These are phyloP conservation scores for Scolanthus callimorphus DNA, from an alignment of 92 coral and sea anemone species.

Conservation along the genomic window DNA sequence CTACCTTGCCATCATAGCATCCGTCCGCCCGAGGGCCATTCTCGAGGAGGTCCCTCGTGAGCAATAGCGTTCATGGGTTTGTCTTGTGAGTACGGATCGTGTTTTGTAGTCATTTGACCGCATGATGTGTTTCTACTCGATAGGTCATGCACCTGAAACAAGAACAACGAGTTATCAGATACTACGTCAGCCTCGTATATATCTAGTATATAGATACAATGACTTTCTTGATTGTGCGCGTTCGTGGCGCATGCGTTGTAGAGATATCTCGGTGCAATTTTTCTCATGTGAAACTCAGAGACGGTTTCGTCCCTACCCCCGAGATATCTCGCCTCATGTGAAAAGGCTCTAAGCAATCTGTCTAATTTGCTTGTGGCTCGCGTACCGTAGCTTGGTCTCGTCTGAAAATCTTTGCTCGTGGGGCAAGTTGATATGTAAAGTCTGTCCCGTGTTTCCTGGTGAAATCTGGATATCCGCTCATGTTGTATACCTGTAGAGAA, in stretches of 20 bases:
- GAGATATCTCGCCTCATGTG: too few species aligned
- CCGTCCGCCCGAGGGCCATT: constrained; percentile 43
- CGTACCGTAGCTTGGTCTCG: too few species aligned
- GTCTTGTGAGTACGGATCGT: constrained; percentile 63
- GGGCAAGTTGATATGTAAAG: constrained; percentile 61
- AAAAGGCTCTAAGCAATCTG: too few species aligned
- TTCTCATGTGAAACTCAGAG: too few species aligned
- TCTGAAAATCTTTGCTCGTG: constrained; percentile 79
- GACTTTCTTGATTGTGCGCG: not conserved
- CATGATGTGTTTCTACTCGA: constrained; percentile 55
- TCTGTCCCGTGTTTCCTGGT: constrained; percentile 43
- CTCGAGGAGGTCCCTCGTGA: constrained; percentile 52
- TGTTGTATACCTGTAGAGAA: constrained; percentile 52
- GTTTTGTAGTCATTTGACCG: constrained; percentile 60
- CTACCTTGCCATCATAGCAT: constrained; percentile 75
- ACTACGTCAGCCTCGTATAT: too few species aligned
- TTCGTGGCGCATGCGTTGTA: not conserved
- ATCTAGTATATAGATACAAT: too few species aligned
- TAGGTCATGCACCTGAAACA: constrained; percentile 51
- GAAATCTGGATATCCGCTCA: constrained; percentile 78
- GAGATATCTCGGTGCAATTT: too few species aligned
- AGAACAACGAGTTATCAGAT: not conserved
- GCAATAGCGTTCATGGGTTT: constrained; percentile 74
- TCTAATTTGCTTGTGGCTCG: too few species aligned
- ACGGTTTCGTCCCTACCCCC: too few species aligned